Evolutionary conservation across 2,113 vertebrate species (phyloP).

Genomic region (Lampris megalopsis): DNA sequence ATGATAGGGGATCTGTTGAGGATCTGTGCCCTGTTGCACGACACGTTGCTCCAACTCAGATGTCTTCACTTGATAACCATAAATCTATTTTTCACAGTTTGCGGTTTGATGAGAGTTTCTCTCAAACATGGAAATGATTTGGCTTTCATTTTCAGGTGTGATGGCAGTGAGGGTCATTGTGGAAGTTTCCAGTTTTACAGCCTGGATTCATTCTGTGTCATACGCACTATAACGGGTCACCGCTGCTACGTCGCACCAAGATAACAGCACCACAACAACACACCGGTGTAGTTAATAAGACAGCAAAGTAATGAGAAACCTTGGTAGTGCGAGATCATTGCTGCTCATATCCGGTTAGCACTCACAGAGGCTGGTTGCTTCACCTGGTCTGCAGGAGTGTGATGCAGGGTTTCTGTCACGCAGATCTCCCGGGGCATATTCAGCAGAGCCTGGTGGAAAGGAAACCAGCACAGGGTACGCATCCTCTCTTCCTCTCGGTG

Average conservation of each 20-base stretch:
- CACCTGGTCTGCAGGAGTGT: slow-evolving; percentile 15
- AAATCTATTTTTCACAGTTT: background rate
- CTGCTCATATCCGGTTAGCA: slow-evolving; percentile 22
- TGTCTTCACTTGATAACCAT: no score
- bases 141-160: slow-evolving; percentile 1
- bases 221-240: no score
- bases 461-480: slow-evolving; percentile 17
- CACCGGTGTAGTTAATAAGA: background rate
- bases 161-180: no score
- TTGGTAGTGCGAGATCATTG: slow-evolving; percentile 7
- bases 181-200: no score
- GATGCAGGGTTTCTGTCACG: background rate
- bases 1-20: no score
- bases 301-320: background rate
- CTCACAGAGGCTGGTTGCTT: slow-evolving; percentile 5
- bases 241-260: no score
- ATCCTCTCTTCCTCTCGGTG: slow-evolving; percentile 49
- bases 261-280: background rate
- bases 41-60: no score
- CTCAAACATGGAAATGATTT: slow-evolving; percentile 13
- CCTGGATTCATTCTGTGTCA: no score
- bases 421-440: slow-evolving; percentile 6
- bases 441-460: slow-evolving; percentile 25
- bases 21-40: background rate
- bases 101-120: background rate